Evolutionary conservation across 2,797 vertebrate genomes (phyloP), one percentile per base, ranked within the genome.

Genomic region (Clangula hyemalis): DNA sequence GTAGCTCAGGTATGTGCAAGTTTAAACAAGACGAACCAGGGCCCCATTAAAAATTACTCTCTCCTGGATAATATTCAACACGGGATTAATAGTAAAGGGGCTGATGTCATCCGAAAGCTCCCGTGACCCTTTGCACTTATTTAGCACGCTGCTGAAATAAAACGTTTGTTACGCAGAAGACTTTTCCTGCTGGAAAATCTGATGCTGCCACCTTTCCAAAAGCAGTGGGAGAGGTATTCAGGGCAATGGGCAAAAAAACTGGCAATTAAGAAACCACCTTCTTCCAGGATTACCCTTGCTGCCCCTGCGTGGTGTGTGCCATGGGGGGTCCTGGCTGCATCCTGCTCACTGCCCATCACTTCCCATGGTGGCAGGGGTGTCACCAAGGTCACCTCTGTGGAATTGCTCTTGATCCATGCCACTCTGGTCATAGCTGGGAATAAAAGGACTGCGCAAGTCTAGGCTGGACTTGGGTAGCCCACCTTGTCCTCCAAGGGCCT

Each of bases 41-140:
- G 94, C 94, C 92, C 95, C 94, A 95, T 97, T 97, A 96, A 95
- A 97, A 96, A 95, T 93, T 87, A 86, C 95, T 96, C 95, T 95
- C 95, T 95, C 69, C 94, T 97, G 97, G 96, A 89, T 97, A 97
- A 97, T 97, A 94, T 96, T 97, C 97, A 97, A 96, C 95, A 62
- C 21, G 17, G 89, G 92, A 93, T 96, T 97, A 94, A 95, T 95
- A 85, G 95, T 45, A 80, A 85, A 60, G 94, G 54, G 92, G 57
- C 68, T 97, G 97, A 97, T 93, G 97, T 97, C 96, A 97, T 69
- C 92, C 49, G 68, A 27, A 45, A 58, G 80, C 78, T 95, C 79
- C 91, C 3, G 25, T 95, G 94, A 97, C 97, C 95, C 94, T 89
- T 93, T 78, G 92, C 93, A 95, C 95, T 93, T 69, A 70, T 82